Evolutionary conservation across 2,113 vertebrate species (phyloP).

Genomic region (Tychaedon coryphoeus): DNA sequence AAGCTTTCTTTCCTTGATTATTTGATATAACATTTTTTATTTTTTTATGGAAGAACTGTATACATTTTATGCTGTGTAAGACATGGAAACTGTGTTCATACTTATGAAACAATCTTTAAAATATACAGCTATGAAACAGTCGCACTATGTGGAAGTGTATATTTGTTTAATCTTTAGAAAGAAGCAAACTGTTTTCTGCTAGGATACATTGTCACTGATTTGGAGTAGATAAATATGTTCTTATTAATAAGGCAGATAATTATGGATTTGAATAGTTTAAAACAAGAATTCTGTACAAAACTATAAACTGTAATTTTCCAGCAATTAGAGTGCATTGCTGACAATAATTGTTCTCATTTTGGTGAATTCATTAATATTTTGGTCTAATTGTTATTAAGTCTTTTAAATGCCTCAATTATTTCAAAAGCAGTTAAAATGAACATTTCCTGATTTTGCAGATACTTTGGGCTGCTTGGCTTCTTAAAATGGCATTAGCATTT

Average conservation of each 20-base stretch:
- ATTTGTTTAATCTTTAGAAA: background rate
- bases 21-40: background rate
- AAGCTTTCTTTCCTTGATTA: background rate
- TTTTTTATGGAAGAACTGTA: background rate
- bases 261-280: background rate
- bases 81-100: background rate
- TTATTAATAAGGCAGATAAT: background rate
- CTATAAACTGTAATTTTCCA: constrained; percentile 36
- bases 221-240: background rate
- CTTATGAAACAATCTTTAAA: background rate
- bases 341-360: constrained; percentile 5
- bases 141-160: background rate
- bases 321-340: constrained; percentile 5
- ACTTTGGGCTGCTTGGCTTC: background rate
- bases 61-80: background rate
- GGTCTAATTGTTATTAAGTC: constrained; percentile 18
- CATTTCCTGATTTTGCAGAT: background rate
- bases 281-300: background rate
- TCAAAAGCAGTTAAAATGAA: background rate
- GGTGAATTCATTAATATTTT: constrained; percentile 21
- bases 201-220: background rate
- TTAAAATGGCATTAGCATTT: background rate
- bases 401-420: constrained; percentile 6
- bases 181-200: background rate
- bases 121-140: background rate